A percentile compares a stretch with the other conserved stretches of the same genome.
phyloP scores from a whole-genome alignment of 1,140 invertebrate genomes.

The Dolichoris vasculosae region DNA sequence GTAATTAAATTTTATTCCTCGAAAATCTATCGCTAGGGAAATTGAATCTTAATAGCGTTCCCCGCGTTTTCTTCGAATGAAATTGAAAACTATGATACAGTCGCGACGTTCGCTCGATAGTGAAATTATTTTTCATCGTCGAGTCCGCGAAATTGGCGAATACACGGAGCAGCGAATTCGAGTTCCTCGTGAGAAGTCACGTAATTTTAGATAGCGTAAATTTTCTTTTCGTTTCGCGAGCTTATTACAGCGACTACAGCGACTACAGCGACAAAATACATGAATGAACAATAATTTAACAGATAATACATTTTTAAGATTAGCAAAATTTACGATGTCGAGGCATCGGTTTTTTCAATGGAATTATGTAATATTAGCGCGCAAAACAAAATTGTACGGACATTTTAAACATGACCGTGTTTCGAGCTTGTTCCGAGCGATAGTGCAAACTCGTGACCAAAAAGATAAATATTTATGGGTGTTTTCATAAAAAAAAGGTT shows the following conservation, averaged over 20 bases:
- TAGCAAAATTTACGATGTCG: slow-evolving; percentile 3
- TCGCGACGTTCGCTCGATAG: not conserved
- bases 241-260: not conserved
- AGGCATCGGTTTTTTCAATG: not conserved
- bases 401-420: not conserved
- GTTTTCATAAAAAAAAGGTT: slow-evolving; percentile 17
- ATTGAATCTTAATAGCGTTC: no score
- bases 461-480: slow-evolving; percentile 33
- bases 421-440: slow-evolving; percentile 29
- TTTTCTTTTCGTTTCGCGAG: not conserved
- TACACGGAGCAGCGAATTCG: no score
- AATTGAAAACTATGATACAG: no score
- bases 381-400: not conserved
- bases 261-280: not conserved
- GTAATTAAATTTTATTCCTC: no score
- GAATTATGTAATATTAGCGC: not conserved
- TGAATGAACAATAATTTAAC: slow-evolving; percentile 5
- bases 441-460: not conserved
- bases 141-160: not conserved
- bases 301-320: slow-evolving; percentile 14
- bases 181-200: not conserved
- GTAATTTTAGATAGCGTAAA: not conserved
- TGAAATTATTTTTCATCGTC: not conserved
- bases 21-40: no score
- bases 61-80: no score